Conservation (phyloP, 1,140 invertebrate species). For the Cardiocondyla obscurior region DNA sequence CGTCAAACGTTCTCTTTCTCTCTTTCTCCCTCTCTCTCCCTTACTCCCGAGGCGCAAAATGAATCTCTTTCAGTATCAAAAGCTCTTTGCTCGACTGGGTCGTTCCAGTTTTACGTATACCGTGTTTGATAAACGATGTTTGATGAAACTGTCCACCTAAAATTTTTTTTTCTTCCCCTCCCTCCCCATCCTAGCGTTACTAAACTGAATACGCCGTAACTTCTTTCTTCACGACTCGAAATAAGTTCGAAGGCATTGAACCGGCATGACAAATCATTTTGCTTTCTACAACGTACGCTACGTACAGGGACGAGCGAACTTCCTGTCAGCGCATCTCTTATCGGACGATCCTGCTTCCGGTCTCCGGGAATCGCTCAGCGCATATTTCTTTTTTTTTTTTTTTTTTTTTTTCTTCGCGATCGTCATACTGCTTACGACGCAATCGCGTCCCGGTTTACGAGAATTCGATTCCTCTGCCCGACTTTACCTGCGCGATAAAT, state of each 20-base stretch:
- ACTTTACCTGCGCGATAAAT: constrained; percentile 27
- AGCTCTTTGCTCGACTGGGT: constrained; percentile 2
- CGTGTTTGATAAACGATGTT: constrained; percentile 54
- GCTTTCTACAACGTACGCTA: constrained; percentile 8
- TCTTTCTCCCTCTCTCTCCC: not conserved
- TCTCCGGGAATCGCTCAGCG: not conserved
- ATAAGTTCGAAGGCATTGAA: constrained; percentile 50
- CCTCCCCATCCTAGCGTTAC: too few species aligned
- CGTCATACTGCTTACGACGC: constrained; percentile 13
- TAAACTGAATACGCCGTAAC: not conserved
- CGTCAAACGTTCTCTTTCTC: not conserved
- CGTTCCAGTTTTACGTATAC: constrained; percentile 47
- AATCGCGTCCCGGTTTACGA: constrained; percentile 24
- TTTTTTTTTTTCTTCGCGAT: constrained; percentile 10
- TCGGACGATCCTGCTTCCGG: constrained; percentile 8
- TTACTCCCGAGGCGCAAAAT: not conserved
- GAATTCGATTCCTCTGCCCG: not conserved
- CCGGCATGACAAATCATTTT: constrained; percentile 25
- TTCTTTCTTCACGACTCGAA: not conserved
- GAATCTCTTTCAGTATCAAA: constrained; percentile 35
- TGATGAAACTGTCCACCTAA: constrained; percentile 42
- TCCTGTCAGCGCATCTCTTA: not conserved
- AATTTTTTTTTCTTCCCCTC: too few species aligned
- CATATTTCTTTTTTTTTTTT: too few species aligned
- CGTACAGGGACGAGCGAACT: not conserved